These are phyloP conservation scores for Cnemophilus loriae DNA, from an alignment of 2,113 vertebrate genomes.

Conservation along the genomic window DNA sequence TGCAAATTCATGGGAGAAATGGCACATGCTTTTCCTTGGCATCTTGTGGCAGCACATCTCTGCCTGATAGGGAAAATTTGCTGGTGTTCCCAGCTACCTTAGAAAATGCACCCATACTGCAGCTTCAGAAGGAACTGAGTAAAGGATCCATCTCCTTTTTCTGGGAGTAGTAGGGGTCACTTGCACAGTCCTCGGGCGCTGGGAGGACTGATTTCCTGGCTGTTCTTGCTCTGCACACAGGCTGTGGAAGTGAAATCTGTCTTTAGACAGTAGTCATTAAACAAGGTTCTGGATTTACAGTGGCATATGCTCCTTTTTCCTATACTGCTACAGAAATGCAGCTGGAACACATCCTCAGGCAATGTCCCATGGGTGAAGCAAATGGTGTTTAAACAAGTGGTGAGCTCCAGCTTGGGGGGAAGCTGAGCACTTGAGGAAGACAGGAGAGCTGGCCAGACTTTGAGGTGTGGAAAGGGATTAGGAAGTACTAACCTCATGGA, in stretches of 20 bases:
- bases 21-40: not conserved
- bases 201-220: not conserved
- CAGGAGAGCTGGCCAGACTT: not conserved
- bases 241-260: not conserved
- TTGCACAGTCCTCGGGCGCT: accelerated
- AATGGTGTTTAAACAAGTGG: not conserved
- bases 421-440: not conserved
- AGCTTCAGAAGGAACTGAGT: not conserved
- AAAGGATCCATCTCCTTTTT: not conserved
- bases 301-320: not conserved
- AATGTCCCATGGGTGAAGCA: not conserved
- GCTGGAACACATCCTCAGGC: not conserved
- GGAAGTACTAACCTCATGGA: not conserved
- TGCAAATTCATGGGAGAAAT: not conserved
- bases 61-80: not conserved
- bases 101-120: not conserved
- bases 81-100: not conserved
- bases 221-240: not conserved
- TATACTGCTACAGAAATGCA: not conserved
- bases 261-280: not conserved
- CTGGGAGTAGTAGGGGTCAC: not conserved
- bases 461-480: not conserved
- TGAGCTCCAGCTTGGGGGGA: not conserved
- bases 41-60: not conserved
- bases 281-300: not conserved